Percentiles rank a stretch among this genome's conserved stretches.
phyloP scores from a whole-genome alignment of 2,113 vertebrate species.

The Pitta sordida region DNA sequence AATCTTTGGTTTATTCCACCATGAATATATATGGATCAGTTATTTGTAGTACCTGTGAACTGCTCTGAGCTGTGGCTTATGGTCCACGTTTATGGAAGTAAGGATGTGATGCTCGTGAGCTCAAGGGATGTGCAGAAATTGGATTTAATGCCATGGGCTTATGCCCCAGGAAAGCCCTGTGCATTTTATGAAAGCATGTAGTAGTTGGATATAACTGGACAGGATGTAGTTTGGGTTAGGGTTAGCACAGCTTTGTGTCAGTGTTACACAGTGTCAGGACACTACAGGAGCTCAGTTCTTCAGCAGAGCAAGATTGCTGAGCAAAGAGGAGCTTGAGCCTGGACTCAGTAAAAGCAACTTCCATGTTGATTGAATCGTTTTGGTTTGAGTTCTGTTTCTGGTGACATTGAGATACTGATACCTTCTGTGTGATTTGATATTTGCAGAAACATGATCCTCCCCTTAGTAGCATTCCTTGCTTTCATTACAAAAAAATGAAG shows the following conservation, averaged over 20 bases:
- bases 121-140: background rate
- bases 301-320: background rate
- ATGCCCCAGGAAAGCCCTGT: background rate
- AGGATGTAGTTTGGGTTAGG: background rate
- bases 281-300: background rate
- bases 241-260: background rate
- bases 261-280: background rate
- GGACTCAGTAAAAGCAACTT: background rate
- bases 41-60: background rate
- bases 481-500: constrained; percentile 98
- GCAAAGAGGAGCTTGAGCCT: background rate
- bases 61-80: background rate
- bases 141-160: background rate
- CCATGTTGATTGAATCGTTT: background rate
- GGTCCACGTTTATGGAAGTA: background rate
- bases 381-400: background rate
- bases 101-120: background rate
- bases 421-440: background rate
- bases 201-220: background rate
- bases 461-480: constrained; percentile 94
- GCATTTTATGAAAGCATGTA: background rate
- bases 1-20: background rate
- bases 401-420: background rate
- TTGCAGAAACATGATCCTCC: constrained; percentile 97
- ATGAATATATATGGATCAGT: background rate